Evolutionary conservation across 2,797 vertebrate species (phyloP).

Genomic region (Euthynnus affinis): DNA sequence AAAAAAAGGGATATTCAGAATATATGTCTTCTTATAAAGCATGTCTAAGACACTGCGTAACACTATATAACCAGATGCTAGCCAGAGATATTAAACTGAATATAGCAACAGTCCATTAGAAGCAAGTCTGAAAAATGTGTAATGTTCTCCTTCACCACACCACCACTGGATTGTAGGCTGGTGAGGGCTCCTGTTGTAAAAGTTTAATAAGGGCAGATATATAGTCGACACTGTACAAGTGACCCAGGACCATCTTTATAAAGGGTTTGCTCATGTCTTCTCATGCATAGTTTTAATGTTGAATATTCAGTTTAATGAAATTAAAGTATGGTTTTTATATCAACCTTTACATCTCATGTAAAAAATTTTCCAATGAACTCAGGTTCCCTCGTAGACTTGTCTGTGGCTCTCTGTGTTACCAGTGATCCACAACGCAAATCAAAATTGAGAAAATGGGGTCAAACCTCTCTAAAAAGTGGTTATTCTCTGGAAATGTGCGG

Average conservation of each 20-base stretch:
- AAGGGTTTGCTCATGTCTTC: background rate
- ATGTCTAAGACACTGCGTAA: too few species aligned
- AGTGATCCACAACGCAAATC: conserved; percentile 1
- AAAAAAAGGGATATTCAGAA: too few species aligned
- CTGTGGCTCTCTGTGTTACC: background rate
- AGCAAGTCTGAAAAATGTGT: background rate
- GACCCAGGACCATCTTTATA: background rate
- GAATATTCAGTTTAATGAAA: background rate
- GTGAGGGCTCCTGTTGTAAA: background rate
- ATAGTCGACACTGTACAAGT: background rate
- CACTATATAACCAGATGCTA: background rate
- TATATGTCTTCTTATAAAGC: too few species aligned
- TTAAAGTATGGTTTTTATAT: background rate
- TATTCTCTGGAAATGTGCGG: conserved; percentile 1
- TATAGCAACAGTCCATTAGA: background rate
- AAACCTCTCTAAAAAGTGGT: background rate
- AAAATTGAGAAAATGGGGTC: background rate
- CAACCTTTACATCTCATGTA: background rate
- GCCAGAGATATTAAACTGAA: background rate
- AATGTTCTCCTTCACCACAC: background rate
- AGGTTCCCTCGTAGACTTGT: background rate
- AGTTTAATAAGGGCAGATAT: background rate
- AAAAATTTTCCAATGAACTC: background rate
- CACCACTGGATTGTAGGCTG: background rate
- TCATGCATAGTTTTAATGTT: background rate